Evolutionary conservation across 2,888 invertebrate genomes (phyloP), one percentile per base, ranked within the genome.

Genomic region (Thereva unica): DNA sequence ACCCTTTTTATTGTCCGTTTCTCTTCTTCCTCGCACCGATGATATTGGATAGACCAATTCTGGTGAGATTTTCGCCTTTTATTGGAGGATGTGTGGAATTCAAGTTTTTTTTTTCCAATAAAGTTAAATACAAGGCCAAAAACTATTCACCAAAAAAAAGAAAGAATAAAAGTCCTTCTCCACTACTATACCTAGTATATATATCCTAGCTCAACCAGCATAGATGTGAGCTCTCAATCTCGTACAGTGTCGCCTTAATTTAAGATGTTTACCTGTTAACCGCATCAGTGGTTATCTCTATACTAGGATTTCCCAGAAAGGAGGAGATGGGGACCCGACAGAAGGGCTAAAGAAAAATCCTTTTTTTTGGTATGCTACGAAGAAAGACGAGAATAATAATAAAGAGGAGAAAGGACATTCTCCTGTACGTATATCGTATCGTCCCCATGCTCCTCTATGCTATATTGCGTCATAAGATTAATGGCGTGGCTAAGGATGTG

Each of bases 231-330:
- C 44, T 44, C 45, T 45, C 47, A 12, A 8, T 47, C 49, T 47
- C 37, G 35, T 50, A 50, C 12, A 40, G 50, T 41, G 41, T 50
- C 38, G 23, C 37, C 52, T 55, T 56, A 67, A 67, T 67, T 63
- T 44, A 41, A 9, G 50, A 56, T 54, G 54, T 64, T 63, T 63
- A 67, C 64, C 64, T 64, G 64, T 68, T 68, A 68, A 54, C 54
- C 61, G 59, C 54, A 50, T 10, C 61, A 54, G 35, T 45, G 23
- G 37, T 38, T 49, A 9, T 37, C 34, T 12, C 7, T n/a, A 34
- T 23, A 35, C 45, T 44, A 42, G 40, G 12, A 44, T 44, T 45
- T 55, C 41, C 7, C 42, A 41, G 40, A 55, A 55, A 55, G 41
- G 40, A 9, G 34, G 42, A n/a, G n/a, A 40, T 12, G 23, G 10